Percentiles rank a stretch among this genome's conserved stretches.
These are phyloP conservation scores for Heteromyza rotundicornis DNA, from an alignment of 2,888 invertebrate genomes.

Conservation along the genomic window DNA sequence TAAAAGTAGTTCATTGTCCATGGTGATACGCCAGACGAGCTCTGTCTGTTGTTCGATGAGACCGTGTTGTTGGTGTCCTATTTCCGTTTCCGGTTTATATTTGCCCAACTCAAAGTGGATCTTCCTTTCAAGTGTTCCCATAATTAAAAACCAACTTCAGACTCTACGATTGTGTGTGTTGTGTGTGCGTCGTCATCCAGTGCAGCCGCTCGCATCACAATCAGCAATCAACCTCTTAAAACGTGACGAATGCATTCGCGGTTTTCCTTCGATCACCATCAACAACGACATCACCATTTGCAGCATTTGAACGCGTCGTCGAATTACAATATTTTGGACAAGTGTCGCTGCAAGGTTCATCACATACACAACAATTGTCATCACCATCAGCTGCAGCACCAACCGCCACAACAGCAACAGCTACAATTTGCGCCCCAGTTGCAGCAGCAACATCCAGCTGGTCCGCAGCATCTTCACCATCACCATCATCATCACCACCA, in stretches of 20 bases:
- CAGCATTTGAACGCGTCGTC: conserved; percentile 40
- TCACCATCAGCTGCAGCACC: conserved; percentile 30
- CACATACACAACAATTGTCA: conserved; percentile 30
- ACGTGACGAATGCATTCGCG: conserved; percentile 57
- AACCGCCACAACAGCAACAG: conserved; percentile 26
- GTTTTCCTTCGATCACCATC: conserved; percentile 43
- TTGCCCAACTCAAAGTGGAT: too few species aligned
- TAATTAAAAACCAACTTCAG: too few species aligned
- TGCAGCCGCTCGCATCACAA: too few species aligned
- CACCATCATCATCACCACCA: conserved; percentile 51
- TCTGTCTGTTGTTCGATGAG: background rate
- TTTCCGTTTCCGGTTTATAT: too few species aligned
- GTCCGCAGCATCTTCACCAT: conserved; percentile 40
- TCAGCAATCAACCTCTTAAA: too few species aligned
- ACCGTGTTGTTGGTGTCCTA: too few species aligned
- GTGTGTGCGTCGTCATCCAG: background rate
- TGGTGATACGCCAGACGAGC: conserved; percentile 29
- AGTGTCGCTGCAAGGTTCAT: conserved; percentile 52
- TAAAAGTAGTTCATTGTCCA: conserved; percentile 39
- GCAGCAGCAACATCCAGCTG: conserved; percentile 17
- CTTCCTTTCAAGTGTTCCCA: too few species aligned
- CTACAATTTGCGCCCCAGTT: conserved; percentile 30
- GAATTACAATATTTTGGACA: conserved; percentile 46
- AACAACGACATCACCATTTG: conserved; percentile 44
- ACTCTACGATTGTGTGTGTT: too few species aligned